phyloP scores from a whole-genome alignment of 1,140 invertebrate species.

The Calephelis virginiensis region DNA sequence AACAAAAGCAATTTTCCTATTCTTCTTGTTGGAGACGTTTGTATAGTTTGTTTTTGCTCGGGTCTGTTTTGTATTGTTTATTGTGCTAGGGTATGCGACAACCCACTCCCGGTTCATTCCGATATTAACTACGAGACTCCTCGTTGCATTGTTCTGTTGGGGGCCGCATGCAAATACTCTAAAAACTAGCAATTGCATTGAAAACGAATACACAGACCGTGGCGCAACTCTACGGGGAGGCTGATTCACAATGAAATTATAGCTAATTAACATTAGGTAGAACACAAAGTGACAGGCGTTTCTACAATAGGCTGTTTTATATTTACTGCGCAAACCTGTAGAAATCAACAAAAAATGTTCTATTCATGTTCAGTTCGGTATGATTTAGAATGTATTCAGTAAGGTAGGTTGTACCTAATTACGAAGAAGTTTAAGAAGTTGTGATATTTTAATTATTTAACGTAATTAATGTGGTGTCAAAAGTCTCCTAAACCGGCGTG shows the following conservation, averaged over 20 bases:
- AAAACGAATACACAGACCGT: slow-evolving; percentile 47
- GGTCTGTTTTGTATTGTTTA: slow-evolving; percentile 74
- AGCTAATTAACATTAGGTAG: slow-evolving; percentile 44
- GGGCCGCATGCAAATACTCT: slow-evolving; percentile 59
- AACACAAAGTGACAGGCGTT: too few species aligned
- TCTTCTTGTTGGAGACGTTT: slow-evolving; percentile 73
- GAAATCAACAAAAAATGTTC: too few species aligned
- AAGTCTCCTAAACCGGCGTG: too few species aligned
- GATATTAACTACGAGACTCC: slow-evolving; percentile 60
- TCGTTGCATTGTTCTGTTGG: slow-evolving; percentile 58
- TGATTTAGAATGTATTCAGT: too few species aligned
- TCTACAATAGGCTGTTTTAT: not conserved
- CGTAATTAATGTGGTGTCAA: too few species aligned
- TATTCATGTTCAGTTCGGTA: too few species aligned
- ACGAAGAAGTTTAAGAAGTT: too few species aligned
- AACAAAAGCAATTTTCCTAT: slow-evolving; percentile 78
- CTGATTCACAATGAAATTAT: slow-evolving; percentile 34
- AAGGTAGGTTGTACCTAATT: too few species aligned
- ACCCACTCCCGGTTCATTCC: slow-evolving; percentile 72
- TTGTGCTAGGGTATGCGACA: slow-evolving; percentile 63
- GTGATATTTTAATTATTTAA: too few species aligned
- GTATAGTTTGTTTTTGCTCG: slow-evolving; percentile 71
- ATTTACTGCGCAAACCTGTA: not conserved
- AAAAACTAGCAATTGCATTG: slow-evolving; percentile 64
- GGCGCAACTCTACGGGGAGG: slow-evolving; percentile 37